Evolutionary conservation across 1,140 invertebrate species (phyloP), one percentile per base, ranked within the genome.

Genomic region (Venturia canescens): DNA sequence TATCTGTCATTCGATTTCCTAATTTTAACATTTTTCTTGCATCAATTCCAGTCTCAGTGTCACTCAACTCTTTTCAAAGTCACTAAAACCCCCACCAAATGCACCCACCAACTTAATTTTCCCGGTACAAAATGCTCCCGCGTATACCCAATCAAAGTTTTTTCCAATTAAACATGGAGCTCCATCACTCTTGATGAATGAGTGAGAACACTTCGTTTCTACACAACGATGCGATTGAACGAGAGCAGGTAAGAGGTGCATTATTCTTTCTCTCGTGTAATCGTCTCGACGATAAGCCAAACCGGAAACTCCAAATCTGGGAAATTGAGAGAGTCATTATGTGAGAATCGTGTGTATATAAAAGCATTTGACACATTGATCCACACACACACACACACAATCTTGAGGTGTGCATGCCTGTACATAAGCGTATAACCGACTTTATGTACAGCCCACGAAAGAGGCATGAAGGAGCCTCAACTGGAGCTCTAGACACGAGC

Each of bases 261-360:
- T 69, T 69, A 69, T 69, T 29, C 66, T 29, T 69, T 29, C 66
- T 29, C 66, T 69, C 66, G 26, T 69, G 31, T 34, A 27, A 31
- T 31, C 27, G 67, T 70, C 67, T 15, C 15, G 2, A 69, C 66
- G 66, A 69, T 69, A 69, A 69, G 66, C 66, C 66, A 34, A 69
- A 69, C 31, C 66, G 66, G 66, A 27, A 69, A 31, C 27, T 69
- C 26, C 23, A 34, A 69, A 69, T 69, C 66, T 31, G 9, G 66
- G 31, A 18, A 70, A 70, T 70, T 70, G 67, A 34, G 67, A 70
- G 67, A 70, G 6, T 34, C 67, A 70, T 34, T 29, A 31, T 21
- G 0, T 16, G 27, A 31, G 18, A 23, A 57, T 57, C 13, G 18
- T 57, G 0, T 57, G 15, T 53, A 11, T 53, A 53, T 53, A 53